These are phyloP conservation scores for Gobio gobio DNA, from an alignment of 2,113 vertebrate species.

Conservation along the genomic window DNA sequence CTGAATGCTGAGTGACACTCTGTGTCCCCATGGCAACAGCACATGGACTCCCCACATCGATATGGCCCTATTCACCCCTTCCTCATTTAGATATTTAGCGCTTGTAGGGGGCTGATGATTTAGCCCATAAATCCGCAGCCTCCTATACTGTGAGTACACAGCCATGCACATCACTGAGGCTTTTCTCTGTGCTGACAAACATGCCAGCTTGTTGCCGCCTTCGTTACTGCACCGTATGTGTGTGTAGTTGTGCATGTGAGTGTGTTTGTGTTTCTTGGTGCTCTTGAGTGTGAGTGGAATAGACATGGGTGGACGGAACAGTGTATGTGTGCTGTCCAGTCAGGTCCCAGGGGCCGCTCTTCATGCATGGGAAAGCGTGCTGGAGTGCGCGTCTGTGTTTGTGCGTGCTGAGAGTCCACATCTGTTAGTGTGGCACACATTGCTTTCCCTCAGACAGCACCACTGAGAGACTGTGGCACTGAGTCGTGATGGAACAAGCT, in stretches of 20 bases:
- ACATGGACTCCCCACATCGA: constrained; percentile 7
- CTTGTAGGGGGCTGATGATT: constrained; percentile 33
- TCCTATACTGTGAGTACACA: neutral
- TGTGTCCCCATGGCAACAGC: constrained; percentile 52
- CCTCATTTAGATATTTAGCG: constrained; percentile 47
- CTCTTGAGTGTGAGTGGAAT: constrained; percentile 39
- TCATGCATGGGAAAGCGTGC: constrained; percentile 38
- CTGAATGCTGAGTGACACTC: constrained; percentile 40
- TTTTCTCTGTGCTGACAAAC: neutral
- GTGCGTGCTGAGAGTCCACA: constrained; percentile 58
- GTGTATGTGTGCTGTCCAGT: constrained; percentile 53
- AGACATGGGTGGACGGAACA: constrained; percentile 40
- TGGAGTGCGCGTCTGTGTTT: constrained; percentile 37
- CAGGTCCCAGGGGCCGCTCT: constrained; percentile 47
- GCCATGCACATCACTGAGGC: neutral
- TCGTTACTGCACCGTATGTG: constrained; percentile 15
- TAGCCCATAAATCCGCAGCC: constrained; percentile 1
- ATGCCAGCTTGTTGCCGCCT: neutral
- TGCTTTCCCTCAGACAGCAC: constrained; percentile 45
- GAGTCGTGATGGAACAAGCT: constrained; percentile 61
- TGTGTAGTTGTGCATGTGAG: neutral
- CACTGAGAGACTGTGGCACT: constrained; percentile 42
- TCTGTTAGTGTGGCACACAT: constrained; percentile 29
- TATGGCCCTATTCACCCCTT: constrained; percentile 3
- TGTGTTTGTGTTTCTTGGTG: constrained; percentile 17